A percentile compares a stretch with the other conserved stretches of the same genome.
These are phyloP conservation scores for Tetramorium bicarinatum DNA, from an alignment of 2,888 invertebrate species.

Conservation along the genomic window DNA sequence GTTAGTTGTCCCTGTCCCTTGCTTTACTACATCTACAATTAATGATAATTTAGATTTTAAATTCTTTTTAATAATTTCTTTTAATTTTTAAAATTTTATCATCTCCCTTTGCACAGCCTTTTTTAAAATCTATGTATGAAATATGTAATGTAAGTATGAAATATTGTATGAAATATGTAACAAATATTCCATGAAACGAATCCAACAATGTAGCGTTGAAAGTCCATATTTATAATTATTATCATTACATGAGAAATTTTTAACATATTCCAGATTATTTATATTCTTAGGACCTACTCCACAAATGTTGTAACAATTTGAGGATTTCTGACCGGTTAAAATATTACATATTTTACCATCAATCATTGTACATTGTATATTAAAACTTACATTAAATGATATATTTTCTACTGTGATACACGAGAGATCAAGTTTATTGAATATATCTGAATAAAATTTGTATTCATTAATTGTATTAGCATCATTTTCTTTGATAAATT, in stretches of 20 bases:
- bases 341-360: slow-evolving; percentile 50
- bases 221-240: slow-evolving; percentile 41
- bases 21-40: no score
- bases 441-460: slow-evolving; percentile 40
- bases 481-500: slow-evolving; percentile 48
- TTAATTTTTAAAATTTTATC: slow-evolving; percentile 22
- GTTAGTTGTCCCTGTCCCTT: no score
- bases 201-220: slow-evolving; percentile 45
- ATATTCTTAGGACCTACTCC: slow-evolving; percentile 34
- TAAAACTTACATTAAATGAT: not conserved
- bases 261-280: slow-evolving; percentile 40
- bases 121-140: slow-evolving; percentile 41
- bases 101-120: slow-evolving; percentile 18
- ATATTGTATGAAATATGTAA: slow-evolving; percentile 44
- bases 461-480: slow-evolving; percentile 15
- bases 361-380: slow-evolving; percentile 48
- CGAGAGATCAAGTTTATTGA: not conserved
- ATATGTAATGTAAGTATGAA: no score
- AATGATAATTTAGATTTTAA: no score
- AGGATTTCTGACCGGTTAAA: slow-evolving; percentile 37
- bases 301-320: slow-evolving; percentile 50
- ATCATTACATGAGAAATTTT: slow-evolving; percentile 4
- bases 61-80: slow-evolving; percentile 10
- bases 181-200: slow-evolving; percentile 48
- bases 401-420: not conserved